Conservation (phyloP, 2,113 vertebrate genomes). For the Elaphurus davidianus region DNA sequence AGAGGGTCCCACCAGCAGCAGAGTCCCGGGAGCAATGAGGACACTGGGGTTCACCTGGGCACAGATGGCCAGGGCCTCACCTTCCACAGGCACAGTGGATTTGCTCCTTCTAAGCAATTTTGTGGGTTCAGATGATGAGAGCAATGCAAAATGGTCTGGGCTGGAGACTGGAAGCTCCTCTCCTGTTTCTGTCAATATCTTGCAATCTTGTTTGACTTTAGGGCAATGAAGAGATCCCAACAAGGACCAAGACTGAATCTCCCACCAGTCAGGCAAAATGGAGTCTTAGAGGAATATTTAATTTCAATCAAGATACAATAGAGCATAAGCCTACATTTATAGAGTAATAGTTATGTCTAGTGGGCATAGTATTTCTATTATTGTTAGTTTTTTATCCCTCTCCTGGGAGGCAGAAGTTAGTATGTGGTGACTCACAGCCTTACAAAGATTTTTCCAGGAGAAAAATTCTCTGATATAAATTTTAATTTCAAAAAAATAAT, state of each 20-base stretch:
- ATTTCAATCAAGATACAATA: conserved; percentile 26
- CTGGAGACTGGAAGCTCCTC: neutral
- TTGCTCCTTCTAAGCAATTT: neutral
- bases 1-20: neutral
- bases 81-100: neutral
- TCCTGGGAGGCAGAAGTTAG: neutral
- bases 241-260: neutral
- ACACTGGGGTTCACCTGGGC: neutral
- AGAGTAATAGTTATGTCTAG: neutral
- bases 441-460: conserved; percentile 46
- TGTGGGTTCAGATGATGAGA: neutral
- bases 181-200: neutral
- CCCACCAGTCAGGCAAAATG: neutral
- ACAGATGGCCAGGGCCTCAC: neutral
- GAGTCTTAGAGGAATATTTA: neutral
- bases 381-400: neutral
- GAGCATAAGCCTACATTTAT: neutral
- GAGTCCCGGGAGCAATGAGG: neutral
- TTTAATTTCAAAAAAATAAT: conserved; percentile 61
- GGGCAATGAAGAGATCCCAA: neutral
- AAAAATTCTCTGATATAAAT: conserved; percentile 72
- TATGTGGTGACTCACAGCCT: neutral
- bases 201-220: neutral
- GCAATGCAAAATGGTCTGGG: neutral
- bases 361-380: neutral